Evolutionary conservation across 2,113 vertebrate species (phyloP).

Genomic region (Pycnonotus jocosus): DNA sequence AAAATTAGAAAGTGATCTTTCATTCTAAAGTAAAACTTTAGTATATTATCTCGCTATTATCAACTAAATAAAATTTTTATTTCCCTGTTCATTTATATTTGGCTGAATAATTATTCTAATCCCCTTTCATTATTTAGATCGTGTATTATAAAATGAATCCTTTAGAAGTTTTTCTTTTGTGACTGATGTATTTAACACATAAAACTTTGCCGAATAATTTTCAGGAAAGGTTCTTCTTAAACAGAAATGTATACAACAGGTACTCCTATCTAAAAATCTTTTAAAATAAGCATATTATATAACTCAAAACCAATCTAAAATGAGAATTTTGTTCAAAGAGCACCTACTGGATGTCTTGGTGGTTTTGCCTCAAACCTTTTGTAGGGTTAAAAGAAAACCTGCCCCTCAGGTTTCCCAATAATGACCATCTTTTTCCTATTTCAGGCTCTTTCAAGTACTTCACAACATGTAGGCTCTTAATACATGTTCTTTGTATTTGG

Average conservation of each 20-base stretch:
- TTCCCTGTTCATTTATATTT: not conserved
- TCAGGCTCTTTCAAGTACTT: not conserved
- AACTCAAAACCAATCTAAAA: not conserved
- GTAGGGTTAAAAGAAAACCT: not conserved
- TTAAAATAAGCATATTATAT: not conserved
- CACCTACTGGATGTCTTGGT: not conserved
- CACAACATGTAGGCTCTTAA: not conserved
- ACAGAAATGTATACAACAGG: not conserved
- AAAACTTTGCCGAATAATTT: not conserved
- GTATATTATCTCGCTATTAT: not conserved
- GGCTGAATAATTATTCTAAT: not conserved
- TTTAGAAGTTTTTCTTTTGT: not conserved
- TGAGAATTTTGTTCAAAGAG: not conserved
- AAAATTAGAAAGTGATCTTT: not conserved
- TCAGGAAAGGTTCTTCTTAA: not conserved
- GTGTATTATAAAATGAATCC: not conserved
- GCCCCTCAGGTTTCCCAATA: not conserved
- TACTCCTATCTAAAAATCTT: not conserved
- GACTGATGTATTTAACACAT: not conserved
- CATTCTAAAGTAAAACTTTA: not conserved
- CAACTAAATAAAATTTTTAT: not conserved
- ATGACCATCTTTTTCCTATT: not conserved
- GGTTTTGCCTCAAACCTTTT: not conserved
- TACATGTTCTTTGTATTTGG: not conserved
- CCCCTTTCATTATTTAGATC: not conserved